Evolutionary conservation across 2,888 invertebrate genomes (phyloP).

Genomic region (Physocephala rufipes): DNA sequence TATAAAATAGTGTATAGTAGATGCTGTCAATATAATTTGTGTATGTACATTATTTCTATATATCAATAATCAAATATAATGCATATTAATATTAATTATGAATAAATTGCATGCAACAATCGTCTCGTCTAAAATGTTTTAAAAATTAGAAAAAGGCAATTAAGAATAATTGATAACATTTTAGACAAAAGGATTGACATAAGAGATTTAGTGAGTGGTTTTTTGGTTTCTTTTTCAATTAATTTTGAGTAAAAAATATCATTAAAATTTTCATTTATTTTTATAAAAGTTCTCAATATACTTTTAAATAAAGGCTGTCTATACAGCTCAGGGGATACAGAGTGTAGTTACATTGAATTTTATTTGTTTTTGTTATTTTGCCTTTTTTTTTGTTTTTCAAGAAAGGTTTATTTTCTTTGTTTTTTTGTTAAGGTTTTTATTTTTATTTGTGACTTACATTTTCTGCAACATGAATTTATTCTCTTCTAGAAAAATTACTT

Average conservation of each 20-base stretch:
- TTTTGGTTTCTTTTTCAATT: constrained; percentile 4
- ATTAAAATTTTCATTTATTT: constrained; percentile 24
- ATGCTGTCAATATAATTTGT: constrained; percentile 41
- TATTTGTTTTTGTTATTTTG: constrained; percentile 29
- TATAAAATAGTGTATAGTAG: constrained; percentile 42
- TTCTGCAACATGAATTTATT: background rate
- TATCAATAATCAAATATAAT: no score
- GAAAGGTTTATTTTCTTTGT: no score
- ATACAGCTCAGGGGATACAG: constrained; percentile 58
- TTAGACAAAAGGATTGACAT: constrained; percentile 63
- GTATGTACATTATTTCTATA: constrained; percentile 27
- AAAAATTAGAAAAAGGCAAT: constrained; percentile 40
- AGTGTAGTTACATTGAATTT: constrained; percentile 60
- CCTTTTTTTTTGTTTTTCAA: background rate
- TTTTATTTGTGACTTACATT: constrained; percentile 20
- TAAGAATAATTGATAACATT: constrained; percentile 52
- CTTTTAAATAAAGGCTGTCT: no score
- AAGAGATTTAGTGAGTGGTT: constrained; percentile 31
- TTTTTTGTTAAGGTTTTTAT: constrained; percentile 11
- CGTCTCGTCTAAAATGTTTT: constrained; percentile 61
- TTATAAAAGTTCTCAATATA: background rate
- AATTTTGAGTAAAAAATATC: constrained; percentile 4
- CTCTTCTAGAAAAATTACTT: constrained; percentile 11
- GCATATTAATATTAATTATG: constrained; percentile 7
- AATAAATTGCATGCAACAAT: constrained; percentile 56